A percentile compares a stretch with the other conserved stretches of the same genome.
Evolutionary conservation across 2,888 invertebrate genomes (phyloP).

Genomic region (Drosophila imparisetae): DNA sequence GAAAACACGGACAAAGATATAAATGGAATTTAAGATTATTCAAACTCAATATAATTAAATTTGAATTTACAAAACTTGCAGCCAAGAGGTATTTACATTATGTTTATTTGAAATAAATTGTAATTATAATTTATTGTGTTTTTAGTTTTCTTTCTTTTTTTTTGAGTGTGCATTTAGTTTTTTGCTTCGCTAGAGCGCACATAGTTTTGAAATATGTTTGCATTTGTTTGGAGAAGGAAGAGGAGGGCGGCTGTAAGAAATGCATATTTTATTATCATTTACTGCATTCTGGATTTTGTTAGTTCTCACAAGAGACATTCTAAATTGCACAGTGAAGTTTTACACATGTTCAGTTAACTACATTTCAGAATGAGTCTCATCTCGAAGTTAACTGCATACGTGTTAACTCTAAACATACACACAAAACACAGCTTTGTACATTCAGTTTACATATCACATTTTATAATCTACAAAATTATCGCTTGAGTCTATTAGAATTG

Average conservation of each 20-base stretch:
- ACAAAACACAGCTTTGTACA: not conserved
- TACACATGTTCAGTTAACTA: not conserved
- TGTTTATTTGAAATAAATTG: slow-evolving; percentile 12
- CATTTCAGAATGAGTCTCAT: not conserved
- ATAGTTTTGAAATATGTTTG: slow-evolving; percentile 21
- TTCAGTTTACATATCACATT: not conserved
- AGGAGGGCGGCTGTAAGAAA: slow-evolving; percentile 46
- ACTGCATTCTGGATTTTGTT: not conserved
- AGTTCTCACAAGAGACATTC: not conserved
- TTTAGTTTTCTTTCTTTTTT: not conserved
- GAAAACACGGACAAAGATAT: slow-evolving; percentile 37
- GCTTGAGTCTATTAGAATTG: not conserved
- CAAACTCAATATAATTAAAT: slow-evolving; percentile 32
- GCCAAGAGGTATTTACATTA: slow-evolving; percentile 26
- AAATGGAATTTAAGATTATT: slow-evolving; percentile 21
- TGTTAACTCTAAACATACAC: not conserved
- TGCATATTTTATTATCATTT: slow-evolving; percentile 24
- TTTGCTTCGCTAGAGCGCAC: slow-evolving; percentile 10
- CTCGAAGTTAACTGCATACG: not conserved
- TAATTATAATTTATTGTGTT: not conserved
- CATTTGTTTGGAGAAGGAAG: slow-evolving; percentile 5
- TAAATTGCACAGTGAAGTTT: not conserved
- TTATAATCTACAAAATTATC: not conserved
- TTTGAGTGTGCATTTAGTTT: slow-evolving; percentile 6
- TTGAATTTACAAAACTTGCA: slow-evolving; percentile 52